These are phyloP conservation scores for Macaria liturata DNA, from an alignment of 2,888 invertebrate genomes.

Conservation along the genomic window DNA sequence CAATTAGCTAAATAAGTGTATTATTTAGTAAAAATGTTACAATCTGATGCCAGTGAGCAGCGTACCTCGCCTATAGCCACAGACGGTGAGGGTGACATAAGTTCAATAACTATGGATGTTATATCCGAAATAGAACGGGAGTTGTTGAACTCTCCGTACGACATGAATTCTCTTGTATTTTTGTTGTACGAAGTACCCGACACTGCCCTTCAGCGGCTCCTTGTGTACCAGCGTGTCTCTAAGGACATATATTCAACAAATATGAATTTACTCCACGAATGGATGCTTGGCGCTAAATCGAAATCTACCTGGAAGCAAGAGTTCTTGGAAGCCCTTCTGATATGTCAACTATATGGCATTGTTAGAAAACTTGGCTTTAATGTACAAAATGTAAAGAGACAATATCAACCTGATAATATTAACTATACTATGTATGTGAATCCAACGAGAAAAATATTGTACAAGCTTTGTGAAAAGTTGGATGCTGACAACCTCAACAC, in stretches of 20 bases:
- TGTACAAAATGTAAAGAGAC: slow-evolving; percentile 49
- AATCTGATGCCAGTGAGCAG: slow-evolving; percentile 42
- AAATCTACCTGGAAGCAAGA: slow-evolving; percentile 64
- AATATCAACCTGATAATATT: slow-evolving; percentile 55
- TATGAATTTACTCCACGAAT: slow-evolving; percentile 63
- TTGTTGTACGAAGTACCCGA: slow-evolving; percentile 69
- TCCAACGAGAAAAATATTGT: slow-evolving; percentile 65
- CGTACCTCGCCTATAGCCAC: slow-evolving; percentile 10
- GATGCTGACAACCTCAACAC: slow-evolving; percentile 52
- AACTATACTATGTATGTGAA: slow-evolving; percentile 52
- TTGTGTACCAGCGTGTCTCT: slow-evolving; percentile 60
- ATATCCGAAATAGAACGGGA: slow-evolving; percentile 67
- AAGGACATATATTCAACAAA: slow-evolving; percentile 52
- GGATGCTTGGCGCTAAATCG: slow-evolving; percentile 61
- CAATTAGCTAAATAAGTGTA: too few species aligned
- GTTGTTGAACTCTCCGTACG: slow-evolving; percentile 54
- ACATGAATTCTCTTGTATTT: slow-evolving; percentile 70
- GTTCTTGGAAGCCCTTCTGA: slow-evolving; percentile 68
- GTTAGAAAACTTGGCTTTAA: slow-evolving; percentile 67
- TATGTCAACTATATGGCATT: slow-evolving; percentile 62
- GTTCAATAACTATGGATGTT: slow-evolving; percentile 54
- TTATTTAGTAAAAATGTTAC: slow-evolving; percentile 47
- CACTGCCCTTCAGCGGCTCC: slow-evolving; percentile 66
- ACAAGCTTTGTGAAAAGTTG: slow-evolving; percentile 67
- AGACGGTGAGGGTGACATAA: slow-evolving; percentile 46